A percentile compares a stretch with the other conserved stretches of the same genome.
Evolutionary conservation across 2,888 invertebrate genomes (phyloP).

Genomic region (Bursaphelenchus okinawaensis): DNA sequence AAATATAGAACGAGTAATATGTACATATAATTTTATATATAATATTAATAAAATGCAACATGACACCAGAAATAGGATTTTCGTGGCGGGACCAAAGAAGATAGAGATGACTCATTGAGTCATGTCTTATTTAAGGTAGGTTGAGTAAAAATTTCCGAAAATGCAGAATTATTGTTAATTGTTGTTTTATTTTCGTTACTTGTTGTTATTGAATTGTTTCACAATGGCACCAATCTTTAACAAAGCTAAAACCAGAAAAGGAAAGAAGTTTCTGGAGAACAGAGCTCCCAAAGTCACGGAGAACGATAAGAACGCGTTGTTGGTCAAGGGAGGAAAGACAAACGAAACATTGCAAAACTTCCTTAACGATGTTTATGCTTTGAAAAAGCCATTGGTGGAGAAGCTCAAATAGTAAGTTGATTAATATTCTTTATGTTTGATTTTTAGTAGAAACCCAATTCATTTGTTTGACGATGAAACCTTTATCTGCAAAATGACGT

Average conservation of each 20-base stretch:
- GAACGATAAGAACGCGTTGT: slow-evolving; percentile 70
- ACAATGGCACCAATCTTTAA: neutral
- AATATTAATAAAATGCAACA: no score
- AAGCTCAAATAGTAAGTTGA: slow-evolving; percentile 30
- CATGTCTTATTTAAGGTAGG: no score
- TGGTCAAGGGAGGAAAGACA: slow-evolving; percentile 67
- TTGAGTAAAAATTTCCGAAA: no score
- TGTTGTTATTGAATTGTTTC: neutral
- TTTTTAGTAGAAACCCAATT: slow-evolving; percentile 65
- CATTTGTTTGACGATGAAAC: slow-evolving; percentile 85
- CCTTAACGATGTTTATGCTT: slow-evolving; percentile 68
- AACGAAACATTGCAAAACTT: slow-evolving; percentile 66
- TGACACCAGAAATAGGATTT: no score
- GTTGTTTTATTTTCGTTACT: neutral
- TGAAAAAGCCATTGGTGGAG: slow-evolving; percentile 50
- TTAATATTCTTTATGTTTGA: neutral
- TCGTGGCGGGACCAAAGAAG: no score
- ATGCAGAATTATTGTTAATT: neutral
- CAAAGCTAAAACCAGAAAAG: slow-evolving; percentile 80
- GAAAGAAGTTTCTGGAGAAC: slow-evolving; percentile 75
- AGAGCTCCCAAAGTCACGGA: slow-evolving; percentile 82
- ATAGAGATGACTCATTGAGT: no score
- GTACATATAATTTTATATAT: no score
- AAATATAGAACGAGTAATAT: no score
- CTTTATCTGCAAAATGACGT: slow-evolving; percentile 68